These are phyloP conservation scores for Artibeus jamaicensis DNA, from an alignment of 2,797 vertebrate species.

Conservation along the genomic window DNA sequence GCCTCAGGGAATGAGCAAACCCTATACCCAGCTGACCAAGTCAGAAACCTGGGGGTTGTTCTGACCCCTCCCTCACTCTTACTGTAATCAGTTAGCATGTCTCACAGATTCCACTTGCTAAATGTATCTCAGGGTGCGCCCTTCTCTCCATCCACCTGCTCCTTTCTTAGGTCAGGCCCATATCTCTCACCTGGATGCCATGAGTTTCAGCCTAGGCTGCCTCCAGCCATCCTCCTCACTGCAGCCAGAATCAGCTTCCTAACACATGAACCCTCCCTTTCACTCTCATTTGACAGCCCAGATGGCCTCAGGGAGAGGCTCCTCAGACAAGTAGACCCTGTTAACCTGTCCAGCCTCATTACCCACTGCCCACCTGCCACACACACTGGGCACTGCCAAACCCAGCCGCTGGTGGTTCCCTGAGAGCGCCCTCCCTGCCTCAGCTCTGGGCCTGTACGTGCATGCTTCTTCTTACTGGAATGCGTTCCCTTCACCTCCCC, in stretches of 20 bases:
- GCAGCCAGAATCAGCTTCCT: not conserved
- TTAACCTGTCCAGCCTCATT: not conserved
- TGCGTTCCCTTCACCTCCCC: not conserved
- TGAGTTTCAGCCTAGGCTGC: no score
- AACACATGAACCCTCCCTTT: not conserved
- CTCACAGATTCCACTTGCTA: not conserved
- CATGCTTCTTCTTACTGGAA: not conserved
- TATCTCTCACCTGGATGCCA: not conserved
- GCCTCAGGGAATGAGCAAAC: not conserved
- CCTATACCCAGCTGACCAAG: not conserved
- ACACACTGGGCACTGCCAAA: not conserved
- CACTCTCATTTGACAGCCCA: not conserved
- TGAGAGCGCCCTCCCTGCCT: not conserved
- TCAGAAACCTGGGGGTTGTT: not conserved
- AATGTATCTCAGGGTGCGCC: not conserved
- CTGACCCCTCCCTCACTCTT: not conserved
- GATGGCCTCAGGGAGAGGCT: not conserved
- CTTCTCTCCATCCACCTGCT: not conserved
- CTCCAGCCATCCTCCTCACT: not conserved
- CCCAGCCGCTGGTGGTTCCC: not conserved
- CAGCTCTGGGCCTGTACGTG: not conserved
- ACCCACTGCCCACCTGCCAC: no score
- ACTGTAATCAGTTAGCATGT: not conserved
- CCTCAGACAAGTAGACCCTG: not conserved
- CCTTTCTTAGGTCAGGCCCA: not conserved